phyloP scores from a whole-genome alignment of 2,113 vertebrate species.

The Cnemophilus loriae region DNA sequence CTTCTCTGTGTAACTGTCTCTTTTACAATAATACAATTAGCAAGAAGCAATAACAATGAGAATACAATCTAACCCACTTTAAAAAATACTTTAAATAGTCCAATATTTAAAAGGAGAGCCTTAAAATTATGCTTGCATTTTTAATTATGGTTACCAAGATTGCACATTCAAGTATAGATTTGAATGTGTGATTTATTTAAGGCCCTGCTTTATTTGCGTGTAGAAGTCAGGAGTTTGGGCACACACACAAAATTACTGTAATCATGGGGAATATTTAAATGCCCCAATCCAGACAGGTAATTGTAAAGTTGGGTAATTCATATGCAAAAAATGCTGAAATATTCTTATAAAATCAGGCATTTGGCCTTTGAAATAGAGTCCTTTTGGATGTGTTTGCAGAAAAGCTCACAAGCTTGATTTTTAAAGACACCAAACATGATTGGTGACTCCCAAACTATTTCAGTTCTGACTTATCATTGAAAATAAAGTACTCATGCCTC shows the following conservation, averaged over 20 bases:
- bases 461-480: neutral
- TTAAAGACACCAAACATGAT: neutral
- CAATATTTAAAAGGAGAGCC: neutral
- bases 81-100: neutral
- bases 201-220: neutral
- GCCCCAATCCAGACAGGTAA: neutral
- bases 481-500: neutral
- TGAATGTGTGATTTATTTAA: neutral
- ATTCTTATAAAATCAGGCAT: neutral
- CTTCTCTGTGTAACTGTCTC: neutral
- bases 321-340: neutral
- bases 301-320: neutral
- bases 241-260: neutral
- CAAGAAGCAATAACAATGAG: neutral
- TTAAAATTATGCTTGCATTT: neutral
- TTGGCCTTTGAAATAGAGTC: neutral
- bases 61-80: neutral
- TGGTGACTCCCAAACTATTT: neutral
- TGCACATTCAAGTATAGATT: neutral
- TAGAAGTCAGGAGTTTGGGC: neutral
- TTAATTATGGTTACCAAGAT: neutral
- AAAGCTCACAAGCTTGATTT: neutral
- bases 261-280: neutral
- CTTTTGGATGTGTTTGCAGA: neutral
- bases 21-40: neutral